Evolutionary conservation across 2,888 invertebrate genomes (phyloP), one percentile per base, ranked within the genome.

Genomic region (Linnaemya tessellans): DNA sequence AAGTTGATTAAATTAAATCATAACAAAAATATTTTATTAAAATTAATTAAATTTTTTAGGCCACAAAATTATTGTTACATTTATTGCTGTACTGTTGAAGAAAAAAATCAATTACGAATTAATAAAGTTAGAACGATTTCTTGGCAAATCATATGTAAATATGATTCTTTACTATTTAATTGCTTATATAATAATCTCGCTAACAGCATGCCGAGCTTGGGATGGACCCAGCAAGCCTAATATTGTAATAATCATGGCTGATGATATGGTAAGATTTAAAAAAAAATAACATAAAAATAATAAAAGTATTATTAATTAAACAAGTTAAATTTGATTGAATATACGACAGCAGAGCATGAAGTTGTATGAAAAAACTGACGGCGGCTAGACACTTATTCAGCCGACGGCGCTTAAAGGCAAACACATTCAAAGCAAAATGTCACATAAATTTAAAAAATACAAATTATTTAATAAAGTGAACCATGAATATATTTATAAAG

Each of bases 211-310:
- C 11, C 35, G 5, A n/a, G 75, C 75, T 56, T 81, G 78, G 84
- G 75, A 82, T 13, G 56, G 10, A 4, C 7, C 38, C n/a, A 11
- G 13, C 10, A 84, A 68, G 43, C 95, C 96, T 1, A 94, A 97
- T 91, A 95, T 97, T 75, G 94, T 97, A 70, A 95, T 97, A 87
- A 96, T 97, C 80, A 93, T 97, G 90, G 96, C 96, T 0, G 97
- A 97, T 93, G 97, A 97, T 92, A 93, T 97, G 95, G 97, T 97
- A 93, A 93, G 94, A 90, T 0, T 35, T 38, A 20, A 25, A 3
- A 11, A 49, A 49, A 43, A 49, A 18, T n/a, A 18, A 49, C 3
- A 38, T 38, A 11, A 5, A 11, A 5, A 38, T 38, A 30, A 30
- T 30, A 30, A 30, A 30, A 30, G 30, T n/a, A n/a, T n/a, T n/a